Percentiles rank a stretch among this genome's conserved stretches.
Evolutionary conservation across 2,797 vertebrate genomes (phyloP).

Genomic region (Leptatherina wallacei): DNA sequence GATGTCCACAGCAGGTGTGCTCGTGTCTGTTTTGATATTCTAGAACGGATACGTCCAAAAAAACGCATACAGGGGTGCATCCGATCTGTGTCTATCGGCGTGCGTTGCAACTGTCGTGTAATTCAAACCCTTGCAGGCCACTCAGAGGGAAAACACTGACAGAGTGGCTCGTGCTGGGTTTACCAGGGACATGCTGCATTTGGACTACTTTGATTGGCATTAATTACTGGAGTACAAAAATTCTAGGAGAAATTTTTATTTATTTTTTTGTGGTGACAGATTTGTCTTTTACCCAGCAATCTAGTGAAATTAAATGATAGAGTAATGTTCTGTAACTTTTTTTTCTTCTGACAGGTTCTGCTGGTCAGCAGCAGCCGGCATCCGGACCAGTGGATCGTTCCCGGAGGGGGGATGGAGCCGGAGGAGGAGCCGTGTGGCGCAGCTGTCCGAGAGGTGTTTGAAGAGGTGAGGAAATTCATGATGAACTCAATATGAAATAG

Average conservation of each 20-base stretch:
- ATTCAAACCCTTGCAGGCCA: slow-evolving; percentile 51
- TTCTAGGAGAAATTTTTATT: neutral
- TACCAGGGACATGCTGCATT: slow-evolving; percentile 21
- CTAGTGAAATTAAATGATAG: too few species aligned
- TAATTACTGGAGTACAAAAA: neutral
- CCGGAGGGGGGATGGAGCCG: slow-evolving; percentile 97
- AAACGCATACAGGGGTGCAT: slow-evolving; percentile 63
- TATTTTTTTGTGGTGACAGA: neutral
- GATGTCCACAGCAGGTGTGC: slow-evolving; percentile 58
- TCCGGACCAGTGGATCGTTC: slow-evolving; percentile 98
- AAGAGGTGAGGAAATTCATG: slow-evolving; percentile 88
- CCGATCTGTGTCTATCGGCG: slow-evolving; percentile 53
- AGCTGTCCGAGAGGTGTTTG: slow-evolving; percentile 95
- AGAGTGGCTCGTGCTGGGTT: slow-evolving; percentile 32
- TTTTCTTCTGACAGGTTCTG: slow-evolving; percentile 84
- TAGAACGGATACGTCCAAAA: slow-evolving; percentile 1
- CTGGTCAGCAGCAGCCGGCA: slow-evolving; percentile 97
- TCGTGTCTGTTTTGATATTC: slow-evolving; percentile 48
- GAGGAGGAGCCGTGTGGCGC: slow-evolving; percentile 96
- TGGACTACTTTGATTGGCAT: slow-evolving; percentile 24
- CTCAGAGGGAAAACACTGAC: neutral
- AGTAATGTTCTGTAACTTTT: neutral
- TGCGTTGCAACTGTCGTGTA: slow-evolving; percentile 66
- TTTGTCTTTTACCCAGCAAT: neutral
- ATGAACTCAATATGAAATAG: neutral